A percentile compares a stretch with the other conserved stretches of the same genome.
These are phyloP conservation scores for Apantesis nais DNA, from an alignment of 2,888 invertebrate species.

Conservation along the genomic window DNA sequence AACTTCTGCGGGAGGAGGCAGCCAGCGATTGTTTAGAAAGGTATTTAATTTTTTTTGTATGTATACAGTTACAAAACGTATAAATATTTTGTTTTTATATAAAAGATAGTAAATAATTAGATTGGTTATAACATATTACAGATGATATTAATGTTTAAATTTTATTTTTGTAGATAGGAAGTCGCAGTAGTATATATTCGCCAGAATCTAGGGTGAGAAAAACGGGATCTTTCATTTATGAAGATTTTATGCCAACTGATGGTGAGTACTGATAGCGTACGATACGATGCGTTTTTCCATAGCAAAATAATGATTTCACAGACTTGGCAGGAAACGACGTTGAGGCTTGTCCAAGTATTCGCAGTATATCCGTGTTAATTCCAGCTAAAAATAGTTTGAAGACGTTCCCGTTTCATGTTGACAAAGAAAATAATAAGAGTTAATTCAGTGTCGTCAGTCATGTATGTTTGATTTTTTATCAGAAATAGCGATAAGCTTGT, in stretches of 20 bases:
- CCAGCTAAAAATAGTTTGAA: conserved; percentile 8
- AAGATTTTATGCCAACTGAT: conserved; percentile 99
- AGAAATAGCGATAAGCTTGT: not conserved
- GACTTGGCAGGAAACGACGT: conserved; percentile 13
- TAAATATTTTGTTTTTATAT: not conserved
- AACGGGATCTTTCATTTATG: conserved; percentile 99
- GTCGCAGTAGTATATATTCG: conserved; percentile 99
- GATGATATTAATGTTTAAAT: not conserved
- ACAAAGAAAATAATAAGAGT: conserved; percentile 9
- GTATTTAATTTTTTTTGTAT: conserved; percentile 74
- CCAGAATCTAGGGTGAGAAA: conserved; percentile 98
- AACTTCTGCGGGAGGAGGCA: conserved; percentile 98
- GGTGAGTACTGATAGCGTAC: conserved; percentile 84
- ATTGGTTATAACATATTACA: not conserved
- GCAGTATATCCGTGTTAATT: conserved; percentile 17
- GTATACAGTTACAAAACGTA: not conserved
- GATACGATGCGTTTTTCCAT: not conserved
- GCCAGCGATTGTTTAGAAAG: conserved; percentile 98
- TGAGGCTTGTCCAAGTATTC: conserved; percentile 22
- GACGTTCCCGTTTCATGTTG: conserved; percentile 33
- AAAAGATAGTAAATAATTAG: not conserved
- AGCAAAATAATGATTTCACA: conserved; percentile 8
- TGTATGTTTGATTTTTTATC: not conserved
- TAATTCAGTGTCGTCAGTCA: conserved; percentile 3
- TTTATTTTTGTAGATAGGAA: conserved; percentile 91